phyloP scores from a whole-genome alignment of 92 coral and sea anemone species.

The Plumapathes pennacea region DNA sequence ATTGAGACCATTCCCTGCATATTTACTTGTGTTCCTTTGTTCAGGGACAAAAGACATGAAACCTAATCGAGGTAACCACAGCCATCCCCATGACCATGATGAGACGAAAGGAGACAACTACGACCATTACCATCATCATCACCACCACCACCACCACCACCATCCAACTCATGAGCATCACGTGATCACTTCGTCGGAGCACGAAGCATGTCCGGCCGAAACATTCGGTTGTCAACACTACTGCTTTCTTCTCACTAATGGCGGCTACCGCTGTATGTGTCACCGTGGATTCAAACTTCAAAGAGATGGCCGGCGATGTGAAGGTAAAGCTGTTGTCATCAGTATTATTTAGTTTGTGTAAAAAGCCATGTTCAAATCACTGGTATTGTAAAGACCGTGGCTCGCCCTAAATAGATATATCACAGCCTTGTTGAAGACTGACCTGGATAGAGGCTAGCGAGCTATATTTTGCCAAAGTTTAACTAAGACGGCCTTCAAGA shows the following conservation, averaged over 20 bases:
- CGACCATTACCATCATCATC: slow-evolving; percentile 22
- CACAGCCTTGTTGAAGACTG: no score
- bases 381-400: no score
- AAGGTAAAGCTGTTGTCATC: no score
- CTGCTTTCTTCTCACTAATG: slow-evolving; percentile 70
- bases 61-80: neutral
- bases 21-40: no score
- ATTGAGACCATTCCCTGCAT: no score
- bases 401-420: no score
- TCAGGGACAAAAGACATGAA: neutral
- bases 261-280: slow-evolving; percentile 90
- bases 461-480: no score
- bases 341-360: no score
- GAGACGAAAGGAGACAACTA: slow-evolving; percentile 8
- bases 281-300: slow-evolving; percentile 65
- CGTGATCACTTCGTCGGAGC: no score
- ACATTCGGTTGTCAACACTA: slow-evolving; percentile 83
- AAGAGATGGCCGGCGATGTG: slow-evolving; percentile 73
- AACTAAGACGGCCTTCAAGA: no score
- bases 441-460: no score
- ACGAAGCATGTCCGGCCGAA: slow-evolving; percentile 40
- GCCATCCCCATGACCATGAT: slow-evolving; percentile 15
- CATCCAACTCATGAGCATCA: slow-evolving; percentile 5
- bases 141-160: slow-evolving; percentile 1
- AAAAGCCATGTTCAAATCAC: no score